Evolutionary conservation across 1,140 invertebrate species (phyloP).

Genomic region (Pomacea maculata): DNA sequence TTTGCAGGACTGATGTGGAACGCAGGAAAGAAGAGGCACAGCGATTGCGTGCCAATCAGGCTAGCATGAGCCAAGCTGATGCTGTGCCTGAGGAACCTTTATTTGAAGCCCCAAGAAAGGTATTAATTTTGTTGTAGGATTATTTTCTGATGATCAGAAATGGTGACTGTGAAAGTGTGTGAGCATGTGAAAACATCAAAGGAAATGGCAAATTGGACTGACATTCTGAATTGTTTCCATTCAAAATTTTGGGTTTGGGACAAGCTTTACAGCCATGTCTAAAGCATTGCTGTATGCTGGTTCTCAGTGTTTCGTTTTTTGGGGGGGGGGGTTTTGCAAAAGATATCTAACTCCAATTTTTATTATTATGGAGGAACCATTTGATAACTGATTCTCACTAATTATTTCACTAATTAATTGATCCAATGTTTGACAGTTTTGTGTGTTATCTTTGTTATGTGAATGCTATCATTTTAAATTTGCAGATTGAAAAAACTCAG

Average conservation of each 20-base stretch:
- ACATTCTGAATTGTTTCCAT: not conserved
- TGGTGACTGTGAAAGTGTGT: not conserved
- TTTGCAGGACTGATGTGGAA: slow-evolving; percentile 2
- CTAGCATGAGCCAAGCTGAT: not conserved
- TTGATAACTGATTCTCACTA: too few species aligned
- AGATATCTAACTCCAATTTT: too few species aligned
- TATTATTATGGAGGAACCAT: too few species aligned
- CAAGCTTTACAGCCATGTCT: not conserved
- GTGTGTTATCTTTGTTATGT: too few species aligned
- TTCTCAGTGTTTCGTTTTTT: too few species aligned
- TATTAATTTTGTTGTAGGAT: not conserved
- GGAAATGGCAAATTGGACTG: not conserved
- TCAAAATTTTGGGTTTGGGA: not conserved
- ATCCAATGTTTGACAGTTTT: too few species aligned
- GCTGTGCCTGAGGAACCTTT: not conserved
- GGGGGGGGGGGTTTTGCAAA: too few species aligned
- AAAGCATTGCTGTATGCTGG: too few species aligned
- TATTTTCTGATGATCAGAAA: not conserved
- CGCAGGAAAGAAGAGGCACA: slow-evolving; percentile 6
- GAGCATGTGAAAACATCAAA: not conserved
- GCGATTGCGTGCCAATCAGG: not conserved
- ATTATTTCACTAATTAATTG: too few species aligned
- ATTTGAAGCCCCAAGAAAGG: slow-evolving; percentile 6
- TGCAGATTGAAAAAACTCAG: too few species aligned
- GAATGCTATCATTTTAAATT: too few species aligned